Percentiles rank a stretch among this genome's conserved stretches.
These are phyloP conservation scores for Physocephala rufipes DNA, from an alignment of 2,888 invertebrate genomes.

Conservation along the genomic window DNA sequence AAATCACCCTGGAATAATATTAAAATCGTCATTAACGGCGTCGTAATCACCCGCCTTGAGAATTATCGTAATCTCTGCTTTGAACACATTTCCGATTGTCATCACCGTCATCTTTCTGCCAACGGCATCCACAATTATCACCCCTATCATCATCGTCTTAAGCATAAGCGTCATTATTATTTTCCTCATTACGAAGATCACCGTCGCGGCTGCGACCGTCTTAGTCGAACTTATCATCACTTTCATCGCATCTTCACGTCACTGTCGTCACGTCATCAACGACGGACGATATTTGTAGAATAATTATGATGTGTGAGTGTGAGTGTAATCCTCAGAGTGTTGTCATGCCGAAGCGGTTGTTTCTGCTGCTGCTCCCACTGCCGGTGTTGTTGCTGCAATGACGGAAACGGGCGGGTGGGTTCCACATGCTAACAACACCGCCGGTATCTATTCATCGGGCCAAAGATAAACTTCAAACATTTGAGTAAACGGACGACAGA, in stretches of 20 bases:
- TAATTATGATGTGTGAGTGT: conserved; percentile 37
- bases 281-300: background rate
- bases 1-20: background rate
- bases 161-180: background rate
- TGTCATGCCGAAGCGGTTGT: conserved; percentile 35
- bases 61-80: background rate
- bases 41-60: background rate
- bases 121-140: background rate
- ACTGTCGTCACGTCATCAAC: background rate
- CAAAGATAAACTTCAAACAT: background rate
- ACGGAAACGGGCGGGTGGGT: conserved; percentile 40
- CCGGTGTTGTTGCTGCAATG: conserved; percentile 35
- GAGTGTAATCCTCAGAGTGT: conserved; percentile 31
- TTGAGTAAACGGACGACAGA: background rate
- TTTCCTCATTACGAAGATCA: background rate
- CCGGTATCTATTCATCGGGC: background rate
- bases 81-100: background rate
- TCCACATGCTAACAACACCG: conserved; percentile 22
- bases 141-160: background rate
- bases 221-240: background rate
- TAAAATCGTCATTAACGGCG: conserved; percentile 6
- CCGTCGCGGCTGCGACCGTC: background rate
- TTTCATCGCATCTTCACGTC: background rate
- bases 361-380: too few species aligned
- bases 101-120: background rate